Base-by-base conservation (phyloP, 2,797 vertebrate genomes). In the Morelia viridis region DNA sequence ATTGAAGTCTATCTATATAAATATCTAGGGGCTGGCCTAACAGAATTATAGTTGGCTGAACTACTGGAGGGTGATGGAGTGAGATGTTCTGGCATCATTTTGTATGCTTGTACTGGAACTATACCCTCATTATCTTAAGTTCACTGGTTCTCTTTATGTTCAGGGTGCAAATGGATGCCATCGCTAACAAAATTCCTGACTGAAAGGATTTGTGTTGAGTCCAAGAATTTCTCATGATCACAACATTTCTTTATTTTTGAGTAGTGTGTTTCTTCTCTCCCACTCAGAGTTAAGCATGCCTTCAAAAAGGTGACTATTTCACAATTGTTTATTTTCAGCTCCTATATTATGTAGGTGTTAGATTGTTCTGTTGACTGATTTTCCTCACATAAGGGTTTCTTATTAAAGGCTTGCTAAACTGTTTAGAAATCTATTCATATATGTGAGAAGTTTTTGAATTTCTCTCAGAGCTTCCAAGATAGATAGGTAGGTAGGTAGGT, bases 401-500 rank as follows among this genome's bases (percentile, higher is more conserved):
- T 31, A 85, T 84, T n/a, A 94, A 65, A 46, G 64, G 68, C 19
- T 12, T 88, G 28, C 90, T 95, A 87, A 94, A 89, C 56, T 91
- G 31, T 3, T 88, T 64, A 28, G 84, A 93, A 88, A 93, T 71
- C 3, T 94, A 83, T 31, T 62, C 35, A 50, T 24, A 56, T 24
- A 56, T 56, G 26, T 90, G 9, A 84, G 50, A 57, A 7, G 22
- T 41, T 89, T 56, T 60, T 61, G n/a, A 57, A 64, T 86, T 11
- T 87, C 5, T 62, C 35, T 90, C 7, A 65, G 3, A 88, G 11
- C 56, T 50, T 50, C 50, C 7, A 8, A 53, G 50, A 9, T 7
- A 53, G 50, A 53, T 7, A 53, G 50, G 9, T 7, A 53, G 50
- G 1, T 5, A 50, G 50, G 8, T 6, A 53, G 50, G 8, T 7